These are phyloP conservation scores for Homarus gammarus DNA, from an alignment of 2,888 invertebrate genomes.

Conservation along the genomic window DNA sequence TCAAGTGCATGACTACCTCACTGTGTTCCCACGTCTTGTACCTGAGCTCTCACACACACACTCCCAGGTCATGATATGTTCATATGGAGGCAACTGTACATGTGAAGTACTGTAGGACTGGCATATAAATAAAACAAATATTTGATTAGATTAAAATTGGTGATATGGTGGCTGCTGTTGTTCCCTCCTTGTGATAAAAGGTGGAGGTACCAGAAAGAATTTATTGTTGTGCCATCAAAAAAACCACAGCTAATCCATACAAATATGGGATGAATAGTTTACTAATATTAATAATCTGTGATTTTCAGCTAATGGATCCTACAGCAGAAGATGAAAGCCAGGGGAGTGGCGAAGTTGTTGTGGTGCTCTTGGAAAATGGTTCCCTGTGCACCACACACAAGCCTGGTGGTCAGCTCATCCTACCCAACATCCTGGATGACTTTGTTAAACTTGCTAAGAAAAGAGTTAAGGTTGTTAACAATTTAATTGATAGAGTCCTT, in stretches of 20 bases:
- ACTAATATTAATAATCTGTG: neutral
- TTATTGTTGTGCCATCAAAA: neutral
- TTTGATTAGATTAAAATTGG: no score
- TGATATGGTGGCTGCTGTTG: no score
- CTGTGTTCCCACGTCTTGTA: no score
- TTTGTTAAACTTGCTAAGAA: conserved; percentile 51
- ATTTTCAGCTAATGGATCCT: conserved; percentile 70
- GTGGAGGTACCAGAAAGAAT: neutral
- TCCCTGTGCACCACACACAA: conserved; percentile 63
- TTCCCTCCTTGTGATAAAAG: neutral
- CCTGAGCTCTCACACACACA: no score
- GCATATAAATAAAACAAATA: no score
- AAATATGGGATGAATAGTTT: neutral
- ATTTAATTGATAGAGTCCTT: conserved; percentile 22
- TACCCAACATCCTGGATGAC: conserved; percentile 26
- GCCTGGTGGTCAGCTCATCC: conserved; percentile 62
- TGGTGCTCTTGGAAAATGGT: conserved; percentile 65
- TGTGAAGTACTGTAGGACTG: no score
- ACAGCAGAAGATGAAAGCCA: conserved; percentile 73
- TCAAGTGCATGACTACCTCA: no score
- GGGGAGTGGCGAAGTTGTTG: conserved; percentile 64
- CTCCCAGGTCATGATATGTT: no score
- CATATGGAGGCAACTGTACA: no score
- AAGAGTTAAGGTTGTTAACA: conserved; percentile 39
- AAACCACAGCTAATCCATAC: neutral